Evolutionary conservation across 2,113 vertebrate species (phyloP).

Genomic region (Pelecanoides urinatrix): DNA sequence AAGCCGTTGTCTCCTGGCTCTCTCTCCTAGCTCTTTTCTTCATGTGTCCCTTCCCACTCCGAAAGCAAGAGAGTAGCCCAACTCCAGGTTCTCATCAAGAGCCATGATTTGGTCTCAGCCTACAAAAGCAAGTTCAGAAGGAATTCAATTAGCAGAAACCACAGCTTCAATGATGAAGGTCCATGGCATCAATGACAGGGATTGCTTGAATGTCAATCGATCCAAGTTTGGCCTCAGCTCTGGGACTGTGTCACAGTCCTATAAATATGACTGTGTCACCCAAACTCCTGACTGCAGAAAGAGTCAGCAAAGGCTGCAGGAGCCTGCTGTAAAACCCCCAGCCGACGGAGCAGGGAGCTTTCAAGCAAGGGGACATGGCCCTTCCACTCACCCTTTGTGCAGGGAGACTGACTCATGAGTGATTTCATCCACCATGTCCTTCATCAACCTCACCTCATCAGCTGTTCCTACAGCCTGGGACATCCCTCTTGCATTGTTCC

Average conservation of each 20-base stretch:
- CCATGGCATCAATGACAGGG: background rate
- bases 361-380: background rate
- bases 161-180: background rate
- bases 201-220: background rate
- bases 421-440: background rate
- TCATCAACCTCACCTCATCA: background rate
- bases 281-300: background rate
- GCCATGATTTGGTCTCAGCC: background rate
- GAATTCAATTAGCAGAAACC: background rate
- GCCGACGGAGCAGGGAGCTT: background rate
- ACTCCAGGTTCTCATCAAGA: background rate
- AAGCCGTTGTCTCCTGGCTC: background rate
- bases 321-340: background rate
- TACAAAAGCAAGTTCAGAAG: background rate
- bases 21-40: background rate
- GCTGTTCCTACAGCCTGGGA: background rate
- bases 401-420: slow-evolving; percentile 4
- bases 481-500: background rate
- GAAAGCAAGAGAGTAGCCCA: background rate
- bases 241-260: background rate
- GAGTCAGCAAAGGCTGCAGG: background rate
- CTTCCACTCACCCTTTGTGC: background rate
- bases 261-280: background rate
- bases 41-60: background rate
- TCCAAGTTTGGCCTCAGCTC: background rate